phyloP scores from a whole-genome alignment of 2,888 invertebrate genomes.

The Pyralis farinalis region DNA sequence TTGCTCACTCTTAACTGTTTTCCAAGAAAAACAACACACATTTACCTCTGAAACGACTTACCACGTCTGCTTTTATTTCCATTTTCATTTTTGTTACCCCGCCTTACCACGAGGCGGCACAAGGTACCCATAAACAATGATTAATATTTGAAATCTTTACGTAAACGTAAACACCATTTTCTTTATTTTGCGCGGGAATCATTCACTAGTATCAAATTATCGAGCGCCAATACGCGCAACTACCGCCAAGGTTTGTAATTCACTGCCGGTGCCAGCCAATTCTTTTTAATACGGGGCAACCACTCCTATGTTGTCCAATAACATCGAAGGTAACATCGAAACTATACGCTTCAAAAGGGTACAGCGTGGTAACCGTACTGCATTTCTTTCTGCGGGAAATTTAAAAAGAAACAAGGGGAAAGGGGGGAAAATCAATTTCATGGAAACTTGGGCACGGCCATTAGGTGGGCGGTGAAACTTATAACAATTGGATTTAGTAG shows the following conservation, averaged over 20 bases:
- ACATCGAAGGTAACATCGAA: too few relatives aligned
- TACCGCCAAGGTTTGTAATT: slow-evolving; percentile 33
- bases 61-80: slow-evolving; percentile 71
- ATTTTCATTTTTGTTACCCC: slow-evolving; percentile 38
- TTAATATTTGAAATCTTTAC: too few relatives aligned
- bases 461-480: slow-evolving; percentile 1
- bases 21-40: too few relatives aligned
- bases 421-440: background rate
- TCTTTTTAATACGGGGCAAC: background rate
- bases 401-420: slow-evolving; percentile 10
- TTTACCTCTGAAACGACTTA: slow-evolving; percentile 43
- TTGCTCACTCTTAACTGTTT: too few relatives aligned
- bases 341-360: too few relatives aligned
- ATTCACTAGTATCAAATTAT: slow-evolving; percentile 25
- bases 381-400: slow-evolving; percentile 10
- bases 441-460: slow-evolving; percentile 3
- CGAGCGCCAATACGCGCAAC: slow-evolving; percentile 32
- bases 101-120: too few relatives aligned
- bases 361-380: slow-evolving; percentile 1
- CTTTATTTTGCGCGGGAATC: slow-evolving; percentile 20
- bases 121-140: too few relatives aligned
- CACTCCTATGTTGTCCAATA: too few relatives aligned
- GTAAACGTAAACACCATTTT: too few relatives aligned
- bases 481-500: slow-evolving; percentile 1
- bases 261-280: slow-evolving; percentile 32